phyloP scores from a whole-genome alignment of 1,140 invertebrate genomes.

The Rhopalosiphum maidis region DNA sequence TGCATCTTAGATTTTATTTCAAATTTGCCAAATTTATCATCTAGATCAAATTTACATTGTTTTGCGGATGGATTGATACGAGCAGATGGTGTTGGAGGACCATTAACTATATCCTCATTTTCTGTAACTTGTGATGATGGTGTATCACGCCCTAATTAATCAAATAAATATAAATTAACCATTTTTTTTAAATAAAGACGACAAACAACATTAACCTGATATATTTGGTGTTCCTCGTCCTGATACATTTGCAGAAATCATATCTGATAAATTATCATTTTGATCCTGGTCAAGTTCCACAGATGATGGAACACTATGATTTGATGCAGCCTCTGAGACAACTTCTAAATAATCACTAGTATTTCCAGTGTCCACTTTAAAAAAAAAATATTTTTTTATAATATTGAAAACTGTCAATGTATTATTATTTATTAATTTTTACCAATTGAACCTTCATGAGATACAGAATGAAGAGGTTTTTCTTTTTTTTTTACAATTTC shows the following conservation, averaged over 20 bases:
- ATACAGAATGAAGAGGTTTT: conserved; percentile 55
- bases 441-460: conserved; percentile 55
- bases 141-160: conserved; percentile 81
- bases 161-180: neutral
- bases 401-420: neutral
- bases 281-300: conserved; percentile 84
- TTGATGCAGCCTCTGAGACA: conserved; percentile 92
- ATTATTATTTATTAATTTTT: neutral
- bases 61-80: conserved; percentile 73
- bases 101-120: conserved; percentile 67
- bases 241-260: conserved; percentile 90
- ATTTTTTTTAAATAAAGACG: neutral
- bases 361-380: conserved; percentile 68
- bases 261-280: conserved; percentile 93
- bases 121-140: conserved; percentile 90
- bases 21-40: conserved; percentile 99
- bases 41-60: conserved; percentile 88
- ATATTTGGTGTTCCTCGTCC: conserved; percentile 88
- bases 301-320: conserved; percentile 93
- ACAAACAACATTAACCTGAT: conserved; percentile 71
- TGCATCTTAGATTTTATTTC: conserved; percentile 75
- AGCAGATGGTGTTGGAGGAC: conserved; percentile 59
- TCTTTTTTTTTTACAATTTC: conserved; percentile 32
- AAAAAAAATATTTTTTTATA: neutral
- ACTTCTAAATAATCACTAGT: conserved; percentile 93